Evolutionary conservation across 2,888 invertebrate species (phyloP).

Genomic region (Chymomyza caudatula): DNA sequence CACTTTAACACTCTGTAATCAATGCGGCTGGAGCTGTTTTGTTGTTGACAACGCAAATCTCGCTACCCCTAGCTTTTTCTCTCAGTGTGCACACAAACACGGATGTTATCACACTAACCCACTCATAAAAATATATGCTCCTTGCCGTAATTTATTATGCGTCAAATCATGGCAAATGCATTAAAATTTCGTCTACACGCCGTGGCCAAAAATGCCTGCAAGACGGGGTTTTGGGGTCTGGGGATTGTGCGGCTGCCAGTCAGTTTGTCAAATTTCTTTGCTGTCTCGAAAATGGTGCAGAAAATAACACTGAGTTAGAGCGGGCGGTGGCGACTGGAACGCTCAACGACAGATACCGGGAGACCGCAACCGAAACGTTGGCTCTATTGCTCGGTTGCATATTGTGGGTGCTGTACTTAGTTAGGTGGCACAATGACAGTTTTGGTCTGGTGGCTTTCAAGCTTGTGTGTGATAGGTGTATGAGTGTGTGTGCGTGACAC

Average conservation of each 20-base stretch:
- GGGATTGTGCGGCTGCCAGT: conserved; percentile 18
- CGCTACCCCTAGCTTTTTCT: neutral
- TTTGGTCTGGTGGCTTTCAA: conserved; percentile 20
- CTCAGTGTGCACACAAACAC: neutral
- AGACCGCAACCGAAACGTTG: conserved; percentile 14
- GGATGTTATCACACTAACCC: neutral
- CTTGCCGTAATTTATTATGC: conserved; percentile 57
- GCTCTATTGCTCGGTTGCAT: conserved; percentile 33
- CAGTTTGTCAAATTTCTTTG: conserved; percentile 57
- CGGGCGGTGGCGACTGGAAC: conserved; percentile 19
- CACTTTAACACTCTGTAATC: no score
- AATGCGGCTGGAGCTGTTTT: no score
- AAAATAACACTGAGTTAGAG: conserved; percentile 28
- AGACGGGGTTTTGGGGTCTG: conserved; percentile 26
- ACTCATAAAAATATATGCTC: neutral
- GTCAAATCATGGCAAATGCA: conserved; percentile 64
- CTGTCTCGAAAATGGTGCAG: conserved; percentile 46
- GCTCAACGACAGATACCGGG: conserved; percentile 23
- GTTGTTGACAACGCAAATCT: no score
- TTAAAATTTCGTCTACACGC: conserved; percentile 58
- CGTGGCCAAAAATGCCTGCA: conserved; percentile 56
- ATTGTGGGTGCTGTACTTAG: conserved; percentile 29
- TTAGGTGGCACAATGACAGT: conserved; percentile 36
- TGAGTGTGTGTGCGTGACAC: conserved; percentile 39
- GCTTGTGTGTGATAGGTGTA: neutral